Conservation (phyloP, 1,140 invertebrate species). For the Drosophila nigrodunni region DNA sequence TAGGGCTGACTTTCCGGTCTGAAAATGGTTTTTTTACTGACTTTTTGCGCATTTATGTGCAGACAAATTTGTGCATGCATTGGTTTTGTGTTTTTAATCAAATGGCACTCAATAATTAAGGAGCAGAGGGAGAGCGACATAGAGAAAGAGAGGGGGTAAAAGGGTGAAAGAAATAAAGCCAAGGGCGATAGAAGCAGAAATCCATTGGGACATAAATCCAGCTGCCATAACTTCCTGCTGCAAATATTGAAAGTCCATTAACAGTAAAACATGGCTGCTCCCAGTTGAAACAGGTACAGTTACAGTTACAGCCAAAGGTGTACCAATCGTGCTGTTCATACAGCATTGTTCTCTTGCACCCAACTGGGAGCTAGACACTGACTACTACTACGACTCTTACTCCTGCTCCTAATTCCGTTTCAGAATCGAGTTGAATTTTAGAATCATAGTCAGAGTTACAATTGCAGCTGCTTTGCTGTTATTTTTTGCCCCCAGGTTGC, state of each 20-base stretch:
- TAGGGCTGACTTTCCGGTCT: background rate
- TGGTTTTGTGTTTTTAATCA: slow-evolving; percentile 51
- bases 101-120: slow-evolving; percentile 58
- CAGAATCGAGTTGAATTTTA: background rate
- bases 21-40: background rate
- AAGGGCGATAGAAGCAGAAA: slow-evolving; percentile 37
- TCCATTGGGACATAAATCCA: slow-evolving; percentile 67
- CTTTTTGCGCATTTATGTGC: slow-evolving; percentile 35
- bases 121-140: slow-evolving; percentile 6
- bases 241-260: slow-evolving; percentile 81
- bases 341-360: slow-evolving; percentile 30
- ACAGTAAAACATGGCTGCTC: slow-evolving; percentile 70
- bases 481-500: slow-evolving; percentile 11
- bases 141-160: too few relatives aligned
- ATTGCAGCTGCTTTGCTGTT: slow-evolving; percentile 29
- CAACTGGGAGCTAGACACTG: background rate
- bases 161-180: background rate
- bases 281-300: slow-evolving; percentile 6
- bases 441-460: slow-evolving; percentile 6
- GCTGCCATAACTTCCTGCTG: slow-evolving; percentile 78
- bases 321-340: background rate
- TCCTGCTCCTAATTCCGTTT: background rate
- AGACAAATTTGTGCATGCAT: slow-evolving; percentile 46
- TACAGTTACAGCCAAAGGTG: background rate
- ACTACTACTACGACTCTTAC: background rate